Evolutionary conservation across 1,140 invertebrate species (phyloP), one percentile per base, ranked within the genome.

Genomic region (Trachymyrmex septentrionalis): DNA sequence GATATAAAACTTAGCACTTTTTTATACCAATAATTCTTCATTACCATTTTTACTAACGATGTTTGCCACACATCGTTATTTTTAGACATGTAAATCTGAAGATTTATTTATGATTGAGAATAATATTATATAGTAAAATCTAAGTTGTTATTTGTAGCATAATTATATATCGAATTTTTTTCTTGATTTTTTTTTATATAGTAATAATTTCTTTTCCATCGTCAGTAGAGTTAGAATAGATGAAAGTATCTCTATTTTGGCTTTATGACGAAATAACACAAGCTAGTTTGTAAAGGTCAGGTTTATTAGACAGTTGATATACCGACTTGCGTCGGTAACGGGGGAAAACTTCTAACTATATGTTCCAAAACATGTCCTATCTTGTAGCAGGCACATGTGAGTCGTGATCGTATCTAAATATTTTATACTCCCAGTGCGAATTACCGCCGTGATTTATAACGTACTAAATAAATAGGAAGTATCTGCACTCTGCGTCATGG

Each of bases 381-480:
- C 80, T 63, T 19, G 80, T 55, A 14, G 55, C 67, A 24, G 27
- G 14, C 44, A 61, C 24, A 10, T 59, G 78, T 30, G 67, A 48
- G 21, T 48, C 80, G 55, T 34, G 80, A 84, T 84, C 55, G 69
- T 75, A 84, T 84, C 80, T 84, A 69, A 84, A 84, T 84, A 84
- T 75, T 73, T 84, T 84, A 84, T 75, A 75, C 44, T 48, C 55
- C 55, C 69, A 14, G 14, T 30, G 80, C 80, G 80, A 84, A 84
- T 84, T 75, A 73, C 80, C 38, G 7, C n/a, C 6, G 80, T 61
- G 69, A 84, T 84, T 61, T 55, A 75, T 48, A 72, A 44, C 14
- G 24, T 50, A 84, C 55, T 84, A 75, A 84, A 84, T 61, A 84
- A 84, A 55, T 30, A 61, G 55, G 6, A 84, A 64, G 44, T 75